Base-by-base conservation (phyloP, 2,797 vertebrate genomes). In the Microcaecilia unicolor region DNA sequence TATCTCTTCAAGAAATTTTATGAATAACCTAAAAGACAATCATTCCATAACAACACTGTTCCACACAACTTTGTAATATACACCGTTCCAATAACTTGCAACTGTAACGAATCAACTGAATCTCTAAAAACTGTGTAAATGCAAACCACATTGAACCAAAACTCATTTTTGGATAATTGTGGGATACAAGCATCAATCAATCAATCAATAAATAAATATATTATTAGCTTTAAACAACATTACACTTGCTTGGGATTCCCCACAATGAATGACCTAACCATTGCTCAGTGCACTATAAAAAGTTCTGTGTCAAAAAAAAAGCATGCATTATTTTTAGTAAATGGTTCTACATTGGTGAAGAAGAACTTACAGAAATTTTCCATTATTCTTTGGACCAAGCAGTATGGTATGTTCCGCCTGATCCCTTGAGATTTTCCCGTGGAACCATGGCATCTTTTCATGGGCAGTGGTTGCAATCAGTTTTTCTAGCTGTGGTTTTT, bases 381-480 rank as follows among this genome's bases (percentile, higher is more conserved):
- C 94, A 3, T 91, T 94, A 17, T n/a, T 58, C 25, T 71, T 85
- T 2, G 59, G 42, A 3, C 81, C 83, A 18, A 59, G 59, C 15
- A 90, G 84, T 16, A 98, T 84, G 18, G 81, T 60, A 2, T 78
- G 72, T 31, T 98, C 93, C 0, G 89, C 93, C 18, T 87, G 83
- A 2, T 87, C 86, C 5, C 94, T 80, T 9, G 85, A 76, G 29
- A 98, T 93, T 8, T 58, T 55, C 7, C 91, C 92, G 0, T 99
- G 96, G 70, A 95, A 99, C 93, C 96, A 98, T 0, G 92, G 92
- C 94, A 99, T 98, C 54, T 73, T 89, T 44, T 96, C 88, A 17
- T 99, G 96, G 16, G 93, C 94, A 0, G 91, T 95, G 55, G 90
- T 93, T 44, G 93, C 88, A 4, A 99, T 95, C 28, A 92, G 48